Evolutionary conservation across 2,888 invertebrate species (phyloP), one percentile per base, ranked within the genome.

Genomic region (Rosalia funebris): DNA sequence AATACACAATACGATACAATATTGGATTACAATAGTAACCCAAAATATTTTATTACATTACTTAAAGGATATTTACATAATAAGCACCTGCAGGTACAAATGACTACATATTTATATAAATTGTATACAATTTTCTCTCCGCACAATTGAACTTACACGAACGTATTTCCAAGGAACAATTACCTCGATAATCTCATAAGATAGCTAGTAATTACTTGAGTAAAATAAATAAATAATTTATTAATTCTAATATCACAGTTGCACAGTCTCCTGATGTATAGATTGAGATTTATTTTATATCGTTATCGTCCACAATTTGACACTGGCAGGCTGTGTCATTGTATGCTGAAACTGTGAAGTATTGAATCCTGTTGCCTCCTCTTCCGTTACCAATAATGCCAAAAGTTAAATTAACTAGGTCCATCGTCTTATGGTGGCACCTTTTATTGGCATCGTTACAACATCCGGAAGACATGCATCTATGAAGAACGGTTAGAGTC

Each of bases 391-490:
- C 37, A 32, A 1, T 25, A 17, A 20, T 4, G 9, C 32, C 12
- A 31, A 41, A 56, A 7, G 47, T 39, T 9, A 56, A 16, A 9
- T 12, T 5, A 17, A 47, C 39, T 5, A 46, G 12, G 1, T 31
- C 12, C 9, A 10, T 19, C 9, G 10, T 5, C 1, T 20, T 15
- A 9, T 46, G 45, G 1, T 1, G 19, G 34, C 60, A 61, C n/a
- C 1, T 45, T 19, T 41, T 15, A 4, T 31, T 20, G 16, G 10
- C 9, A 12, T 36, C 11, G n/a, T 39, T 25, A 14, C 60, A 61
- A n/a, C 57, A 61, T 0, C 60, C 60, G 1, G 60, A n/a, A 0
- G 19, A 15, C 2, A 16, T 32, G 14, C 60, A 61, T 19, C 46
- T 41, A 32, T 61, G 56, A 9, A 61, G 52, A 9, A 61, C 37